Conservation (phyloP, 1,140 invertebrate genomes). For the Psix sp. region DNA sequence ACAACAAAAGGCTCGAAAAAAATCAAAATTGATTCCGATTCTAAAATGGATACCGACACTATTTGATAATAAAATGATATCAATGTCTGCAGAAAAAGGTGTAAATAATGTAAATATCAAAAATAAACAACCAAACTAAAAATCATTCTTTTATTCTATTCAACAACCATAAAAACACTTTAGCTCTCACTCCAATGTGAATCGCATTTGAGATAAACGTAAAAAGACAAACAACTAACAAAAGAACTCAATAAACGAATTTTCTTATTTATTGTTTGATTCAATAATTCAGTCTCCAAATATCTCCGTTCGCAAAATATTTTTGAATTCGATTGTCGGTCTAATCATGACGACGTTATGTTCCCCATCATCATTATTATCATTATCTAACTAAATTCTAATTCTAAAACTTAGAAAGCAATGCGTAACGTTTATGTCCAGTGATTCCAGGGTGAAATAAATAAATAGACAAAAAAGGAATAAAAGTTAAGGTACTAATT, state of each 20-base stretch:
- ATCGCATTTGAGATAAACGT: too few relatives aligned
- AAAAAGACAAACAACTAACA: conserved; percentile 2
- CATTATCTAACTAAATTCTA: neutral
- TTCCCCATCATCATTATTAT: too few relatives aligned
- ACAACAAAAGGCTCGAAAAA: conserved; percentile 62
- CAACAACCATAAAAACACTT: conserved; percentile 15
- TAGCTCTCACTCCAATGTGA: conserved; percentile 1
- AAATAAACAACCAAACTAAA: conserved; percentile 12
- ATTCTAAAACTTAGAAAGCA: too few relatives aligned
- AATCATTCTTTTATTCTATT: conserved; percentile 24
- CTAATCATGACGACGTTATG: too few relatives aligned
- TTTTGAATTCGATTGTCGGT: too few relatives aligned
- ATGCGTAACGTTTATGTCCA: too few relatives aligned
- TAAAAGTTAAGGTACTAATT: conserved; percentile 42
- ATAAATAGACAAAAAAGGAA: conserved; percentile 5
- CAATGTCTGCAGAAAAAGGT: neutral
- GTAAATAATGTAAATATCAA: conserved; percentile 9
- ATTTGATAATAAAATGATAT: conserved; percentile 6
- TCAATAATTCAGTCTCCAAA: conserved; percentile 2
- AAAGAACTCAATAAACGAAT: neutral
- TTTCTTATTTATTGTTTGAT: neutral
- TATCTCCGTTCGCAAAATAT: neutral
- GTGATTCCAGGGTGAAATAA: too few relatives aligned
- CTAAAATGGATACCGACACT: conserved; percentile 45
- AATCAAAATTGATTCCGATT: conserved; percentile 57